These are phyloP conservation scores for Seira ritae DNA, from an alignment of 2,888 invertebrate species.

Conservation along the genomic window DNA sequence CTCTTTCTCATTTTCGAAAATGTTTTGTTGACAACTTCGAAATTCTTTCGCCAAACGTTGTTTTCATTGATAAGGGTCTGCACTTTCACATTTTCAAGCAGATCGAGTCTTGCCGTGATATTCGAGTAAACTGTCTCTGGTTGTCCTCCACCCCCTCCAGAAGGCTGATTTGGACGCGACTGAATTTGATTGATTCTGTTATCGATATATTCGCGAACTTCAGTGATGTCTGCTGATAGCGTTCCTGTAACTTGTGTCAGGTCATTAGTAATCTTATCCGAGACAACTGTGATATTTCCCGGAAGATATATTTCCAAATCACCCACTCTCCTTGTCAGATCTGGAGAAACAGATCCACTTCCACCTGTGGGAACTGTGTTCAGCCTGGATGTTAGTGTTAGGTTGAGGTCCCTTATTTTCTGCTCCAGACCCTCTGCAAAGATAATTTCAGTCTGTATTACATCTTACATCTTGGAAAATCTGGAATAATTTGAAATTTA, in stretches of 20 bases:
- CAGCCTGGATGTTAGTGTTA: conserved; percentile 8
- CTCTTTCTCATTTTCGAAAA: conserved; percentile 52
- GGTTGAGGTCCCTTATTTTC: background rate
- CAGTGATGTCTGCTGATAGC: conserved; percentile 17
- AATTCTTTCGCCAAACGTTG: conserved; percentile 44
- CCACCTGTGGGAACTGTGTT: conserved; percentile 20
- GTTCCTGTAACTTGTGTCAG: background rate
- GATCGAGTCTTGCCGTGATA: conserved; percentile 27
- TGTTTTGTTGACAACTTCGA: conserved; percentile 45
- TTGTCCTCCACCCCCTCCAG: background rate
- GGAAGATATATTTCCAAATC: conserved; percentile 35
- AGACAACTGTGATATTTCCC: conserved; percentile 35
- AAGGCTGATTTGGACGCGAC: background rate
- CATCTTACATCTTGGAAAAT: background rate
- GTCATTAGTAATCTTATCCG: conserved; percentile 16
- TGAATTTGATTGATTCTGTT: conserved; percentile 7
- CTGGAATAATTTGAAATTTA: background rate
- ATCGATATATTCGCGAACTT: conserved; percentile 30
- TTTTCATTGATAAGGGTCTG: conserved; percentile 43
- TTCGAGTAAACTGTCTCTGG: conserved; percentile 8
- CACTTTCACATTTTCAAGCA: conserved; percentile 30
- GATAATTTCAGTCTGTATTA: background rate
- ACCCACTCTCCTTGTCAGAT: background rate
- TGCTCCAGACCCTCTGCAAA: conserved; percentile 17
- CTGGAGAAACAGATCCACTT: background rate